Evolutionary conservation across 1,140 invertebrate genomes (phyloP), one percentile per base, ranked within the genome.

Genomic region (Tetragonula clypearis): DNA sequence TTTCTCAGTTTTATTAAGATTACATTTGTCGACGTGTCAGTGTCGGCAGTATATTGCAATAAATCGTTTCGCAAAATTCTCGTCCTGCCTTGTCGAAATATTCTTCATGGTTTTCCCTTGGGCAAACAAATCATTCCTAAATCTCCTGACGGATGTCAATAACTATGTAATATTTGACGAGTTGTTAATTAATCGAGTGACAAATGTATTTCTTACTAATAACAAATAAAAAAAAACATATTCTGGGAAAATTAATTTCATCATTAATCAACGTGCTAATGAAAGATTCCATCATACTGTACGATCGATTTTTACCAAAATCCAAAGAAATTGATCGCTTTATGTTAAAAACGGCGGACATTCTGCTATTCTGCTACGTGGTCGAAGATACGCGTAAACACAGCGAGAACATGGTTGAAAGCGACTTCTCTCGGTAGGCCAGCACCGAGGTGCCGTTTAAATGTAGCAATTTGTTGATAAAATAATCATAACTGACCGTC

Each of bases 401-500:
- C 17, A 88, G 73, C 53, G 79, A 82, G 75, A 68, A 78, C 76
- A 49, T 49, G 71, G 79, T 87, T 69, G 78, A 73, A n/a, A 81
- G 73, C 60, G 79, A 71, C 62, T 56, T 79, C 74, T 65, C 85
- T 81, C 82, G 65, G 68, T 84, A 86, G 75, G 77, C 79, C 84
- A 82, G 60, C 35, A 81, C 69, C 66, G 79, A 89, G 84, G 84
- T 82, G 79, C 79, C 74, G 87, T 86, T 75, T 88, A 88, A 89
- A 90, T 90, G 85, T 90, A 82, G 88, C 88, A 89, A 90, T 90
- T 90, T 84, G 87, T 90, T 90, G 88, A 90, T 90, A 90, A 90
- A 90, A 88, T 90, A 89, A 90, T 90, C 81, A 77, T 82, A 75
- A 84, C 84, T 62, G 80, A 71, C 79, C 49, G 87, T 84, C 85